Evolutionary conservation across 2,113 vertebrate genomes (phyloP), one percentile per base, ranked within the genome.

Genomic region (Coryphaenoides rupestris): DNA sequence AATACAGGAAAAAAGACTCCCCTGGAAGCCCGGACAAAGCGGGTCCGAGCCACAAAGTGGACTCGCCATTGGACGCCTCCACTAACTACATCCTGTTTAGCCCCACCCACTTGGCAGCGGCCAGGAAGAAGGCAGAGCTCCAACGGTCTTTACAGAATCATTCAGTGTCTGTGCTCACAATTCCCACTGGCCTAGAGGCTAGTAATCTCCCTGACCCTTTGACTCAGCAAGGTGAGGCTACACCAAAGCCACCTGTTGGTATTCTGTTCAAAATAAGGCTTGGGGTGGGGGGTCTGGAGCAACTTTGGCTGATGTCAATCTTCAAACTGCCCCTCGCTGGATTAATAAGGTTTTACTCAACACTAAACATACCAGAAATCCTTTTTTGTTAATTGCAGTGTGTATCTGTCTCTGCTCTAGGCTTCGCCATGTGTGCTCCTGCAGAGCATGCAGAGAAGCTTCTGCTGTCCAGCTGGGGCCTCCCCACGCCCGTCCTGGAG

Each of bases 381-480:
- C 10, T 55, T 21, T 14, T 1, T 49, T n/a, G n/a, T n/a, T 49
- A 49, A 17, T 16, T 3, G 3, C 3, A 49, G 47, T 54, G 12
- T 54, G 12, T 46, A 26, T 14, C 3, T n/a, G 10, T 17, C 9
- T 19, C 22, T n/a, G n/a, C 40, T 66, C 6, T 55, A 98, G 95
- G 87, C 59, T 70, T 85, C 55, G 89, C 74, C 16, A 72, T 95
- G 80, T 88, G 85, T 63, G 33, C 87, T 78, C 90, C 94, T 17
- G 81, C 82, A 13, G 90, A 90, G 4, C 89, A 92, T 69, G 73
- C 72, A 60, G 94, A 96, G 68, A 93, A 93, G 75, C 86, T 98
- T 63, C 85, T 96, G 2, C 82, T 99, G 67, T 93, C 93, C 80
- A 98, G 89, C 24, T 98, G 97, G 97, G 94, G 94, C 63, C 93